Evolutionary conservation across 2,888 invertebrate species (phyloP).

Genomic region (Pollenia angustigena): DNA sequence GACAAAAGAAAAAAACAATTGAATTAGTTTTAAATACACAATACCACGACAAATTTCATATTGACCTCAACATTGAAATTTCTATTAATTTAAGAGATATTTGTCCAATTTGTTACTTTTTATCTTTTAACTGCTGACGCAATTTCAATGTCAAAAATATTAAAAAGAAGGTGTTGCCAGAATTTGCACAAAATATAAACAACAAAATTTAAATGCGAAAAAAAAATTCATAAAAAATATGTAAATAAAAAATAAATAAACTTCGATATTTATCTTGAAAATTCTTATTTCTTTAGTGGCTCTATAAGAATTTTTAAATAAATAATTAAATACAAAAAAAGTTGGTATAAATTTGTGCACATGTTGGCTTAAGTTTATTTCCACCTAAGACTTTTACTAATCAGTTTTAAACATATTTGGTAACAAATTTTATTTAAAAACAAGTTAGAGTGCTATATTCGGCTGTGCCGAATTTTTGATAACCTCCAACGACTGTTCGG

Average conservation of each 20-base stretch:
- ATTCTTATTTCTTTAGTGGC: slow-evolving; percentile 29
- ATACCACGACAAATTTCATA: not conserved
- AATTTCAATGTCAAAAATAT: slow-evolving; percentile 15
- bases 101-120: slow-evolving; percentile 15
- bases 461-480: too few species aligned
- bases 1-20: too few species aligned
- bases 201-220: not conserved
- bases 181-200: not conserved
- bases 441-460: too few species aligned
- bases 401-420: not conserved
- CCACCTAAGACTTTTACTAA: too few species aligned
- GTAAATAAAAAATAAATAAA: slow-evolving; percentile 15
- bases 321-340: not conserved
- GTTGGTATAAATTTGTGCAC: slow-evolving; percentile 4
- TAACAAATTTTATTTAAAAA: too few species aligned
- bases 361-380: not conserved
- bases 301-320: slow-evolving; percentile 30
- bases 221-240: slow-evolving; percentile 1
- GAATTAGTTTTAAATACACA: not conserved
- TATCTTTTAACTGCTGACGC: slow-evolving; percentile 5
- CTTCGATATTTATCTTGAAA: slow-evolving; percentile 30
- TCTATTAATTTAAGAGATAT: too few species aligned
- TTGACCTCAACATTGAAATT: not conserved
- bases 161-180: not conserved
- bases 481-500: too few species aligned